phyloP scores from a whole-genome alignment of 2,888 invertebrate genomes.

The Eledona agricola region DNA sequence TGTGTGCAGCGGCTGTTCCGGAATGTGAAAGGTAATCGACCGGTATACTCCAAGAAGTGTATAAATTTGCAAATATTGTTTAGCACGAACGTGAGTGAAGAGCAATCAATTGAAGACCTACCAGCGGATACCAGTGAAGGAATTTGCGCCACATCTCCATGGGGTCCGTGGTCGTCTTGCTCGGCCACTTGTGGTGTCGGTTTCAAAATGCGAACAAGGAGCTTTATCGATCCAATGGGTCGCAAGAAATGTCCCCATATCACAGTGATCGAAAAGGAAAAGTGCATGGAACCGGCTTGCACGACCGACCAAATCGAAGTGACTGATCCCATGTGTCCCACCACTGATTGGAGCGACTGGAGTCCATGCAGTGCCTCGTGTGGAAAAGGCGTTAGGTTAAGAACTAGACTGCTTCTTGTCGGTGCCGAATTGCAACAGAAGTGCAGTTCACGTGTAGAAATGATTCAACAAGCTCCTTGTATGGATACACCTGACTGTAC shows the following conservation, averaged over 20 bases:
- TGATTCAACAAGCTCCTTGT: constrained; percentile 80
- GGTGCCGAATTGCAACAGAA: constrained; percentile 71
- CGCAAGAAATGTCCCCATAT: constrained; percentile 84
- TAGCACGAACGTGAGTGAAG: constrained; percentile 44
- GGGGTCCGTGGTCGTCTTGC: constrained; percentile 87
- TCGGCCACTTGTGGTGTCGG: constrained; percentile 86
- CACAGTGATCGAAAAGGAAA: constrained; percentile 78
- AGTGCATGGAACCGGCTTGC: constrained; percentile 80
- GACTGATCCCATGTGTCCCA: constrained; percentile 74
- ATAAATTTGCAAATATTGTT: too few relatives aligned
- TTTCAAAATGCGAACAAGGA: constrained; percentile 76
- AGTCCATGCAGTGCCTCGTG: constrained; percentile 91
- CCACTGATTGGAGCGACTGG: constrained; percentile 93
- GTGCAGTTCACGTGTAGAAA: constrained; percentile 74
- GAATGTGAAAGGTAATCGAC: constrained; percentile 77
- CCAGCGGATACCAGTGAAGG: constrained; percentile 56
- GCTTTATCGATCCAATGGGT: constrained; percentile 79
- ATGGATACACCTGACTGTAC: constrained; percentile 73
- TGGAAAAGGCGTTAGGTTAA: constrained; percentile 79
- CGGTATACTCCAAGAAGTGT: too few relatives aligned
- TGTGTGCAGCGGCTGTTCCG: constrained; percentile 81
- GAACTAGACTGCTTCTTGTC: constrained; percentile 76
- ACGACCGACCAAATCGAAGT: constrained; percentile 61
- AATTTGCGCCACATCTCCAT: constrained; percentile 74
- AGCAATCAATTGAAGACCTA: constrained; percentile 48